Evolutionary conservation across 2,888 invertebrate genomes (phyloP).

Genomic region (Nematopogon swammerdamellus): DNA sequence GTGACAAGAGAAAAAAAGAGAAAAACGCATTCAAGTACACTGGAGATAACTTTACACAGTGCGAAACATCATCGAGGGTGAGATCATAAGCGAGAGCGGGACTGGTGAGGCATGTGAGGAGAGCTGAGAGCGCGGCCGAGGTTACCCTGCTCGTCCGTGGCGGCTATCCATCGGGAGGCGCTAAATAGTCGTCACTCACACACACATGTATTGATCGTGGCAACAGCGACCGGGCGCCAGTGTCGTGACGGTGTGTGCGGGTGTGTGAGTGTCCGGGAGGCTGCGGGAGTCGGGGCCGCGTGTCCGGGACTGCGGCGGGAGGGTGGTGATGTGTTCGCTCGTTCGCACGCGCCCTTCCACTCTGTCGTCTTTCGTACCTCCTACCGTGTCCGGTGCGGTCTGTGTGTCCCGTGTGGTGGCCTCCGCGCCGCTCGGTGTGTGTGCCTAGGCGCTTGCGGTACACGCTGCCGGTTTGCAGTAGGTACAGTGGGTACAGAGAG

Average conservation of each 20-base stretch:
- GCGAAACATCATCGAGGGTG: background rate
- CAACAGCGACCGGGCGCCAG: slow-evolving; percentile 53
- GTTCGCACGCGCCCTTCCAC: background rate
- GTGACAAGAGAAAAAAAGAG: slow-evolving; percentile 58
- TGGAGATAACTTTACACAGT: slow-evolving; percentile 34
- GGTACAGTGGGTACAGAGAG: no score
- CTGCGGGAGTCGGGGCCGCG: slow-evolving; percentile 46
- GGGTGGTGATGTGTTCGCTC: background rate
- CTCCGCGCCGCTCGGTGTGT: background rate
- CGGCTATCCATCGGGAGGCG: slow-evolving; percentile 4
- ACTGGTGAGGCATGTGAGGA: no score
- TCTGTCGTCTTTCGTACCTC: background rate
- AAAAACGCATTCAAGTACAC: slow-evolving; percentile 60
- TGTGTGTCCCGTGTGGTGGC: background rate
- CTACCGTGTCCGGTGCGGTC: background rate
- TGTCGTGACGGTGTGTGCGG: slow-evolving; percentile 32
- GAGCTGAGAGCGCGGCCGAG: background rate
- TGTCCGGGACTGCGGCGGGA: slow-evolving; percentile 9
- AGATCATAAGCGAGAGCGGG: background rate
- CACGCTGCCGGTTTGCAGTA: background rate
- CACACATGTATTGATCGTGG: slow-evolving; percentile 65
- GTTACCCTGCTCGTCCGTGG: background rate
- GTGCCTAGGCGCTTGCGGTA: background rate
- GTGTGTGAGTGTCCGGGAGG: slow-evolving; percentile 23
- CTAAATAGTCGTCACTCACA: slow-evolving; percentile 50